These are phyloP conservation scores for Lithophane ornitopus DNA, from an alignment of 2,888 invertebrate species.

Conservation along the genomic window DNA sequence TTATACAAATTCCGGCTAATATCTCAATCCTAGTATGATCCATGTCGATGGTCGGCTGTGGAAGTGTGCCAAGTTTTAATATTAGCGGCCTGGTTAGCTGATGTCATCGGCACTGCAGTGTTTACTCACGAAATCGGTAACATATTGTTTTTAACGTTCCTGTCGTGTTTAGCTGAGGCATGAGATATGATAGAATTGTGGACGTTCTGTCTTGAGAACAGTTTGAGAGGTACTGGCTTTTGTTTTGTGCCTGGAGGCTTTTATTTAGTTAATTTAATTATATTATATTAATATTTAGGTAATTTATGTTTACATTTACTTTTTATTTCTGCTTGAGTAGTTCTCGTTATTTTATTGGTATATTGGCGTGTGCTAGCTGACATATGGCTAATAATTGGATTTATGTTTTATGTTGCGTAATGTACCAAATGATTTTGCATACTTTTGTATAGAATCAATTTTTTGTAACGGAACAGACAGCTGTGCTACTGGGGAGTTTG, in stretches of 20 bases:
- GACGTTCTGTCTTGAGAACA: constrained; percentile 16
- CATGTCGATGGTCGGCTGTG: constrained; percentile 75
- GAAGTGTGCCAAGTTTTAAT: constrained; percentile 86
- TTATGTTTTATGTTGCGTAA: no score
- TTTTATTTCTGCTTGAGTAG: no score
- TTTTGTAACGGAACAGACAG: no score
- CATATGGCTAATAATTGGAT: no score
- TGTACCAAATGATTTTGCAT: no score
- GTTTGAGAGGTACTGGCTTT: background rate
- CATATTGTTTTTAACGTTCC: constrained; percentile 68
- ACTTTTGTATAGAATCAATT: no score
- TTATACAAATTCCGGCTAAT: constrained; percentile 52
- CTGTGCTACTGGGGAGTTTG: no score
- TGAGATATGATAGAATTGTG: constrained; percentile 38
- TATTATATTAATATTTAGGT: no score
- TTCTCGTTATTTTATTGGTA: no score
- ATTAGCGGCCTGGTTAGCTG: constrained; percentile 83
- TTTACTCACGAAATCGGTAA: constrained; percentile 75
- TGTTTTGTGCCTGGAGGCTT: constrained; percentile 16
- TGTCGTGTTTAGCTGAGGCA: constrained; percentile 39
- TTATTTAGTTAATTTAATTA: no score
- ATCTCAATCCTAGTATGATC: constrained; percentile 72
- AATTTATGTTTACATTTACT: no score
- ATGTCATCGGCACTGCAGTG: constrained; percentile 83
- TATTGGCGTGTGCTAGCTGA: no score